Base-by-base conservation (phyloP, 2,113 vertebrate genomes). In the Raja brachyura region DNA sequence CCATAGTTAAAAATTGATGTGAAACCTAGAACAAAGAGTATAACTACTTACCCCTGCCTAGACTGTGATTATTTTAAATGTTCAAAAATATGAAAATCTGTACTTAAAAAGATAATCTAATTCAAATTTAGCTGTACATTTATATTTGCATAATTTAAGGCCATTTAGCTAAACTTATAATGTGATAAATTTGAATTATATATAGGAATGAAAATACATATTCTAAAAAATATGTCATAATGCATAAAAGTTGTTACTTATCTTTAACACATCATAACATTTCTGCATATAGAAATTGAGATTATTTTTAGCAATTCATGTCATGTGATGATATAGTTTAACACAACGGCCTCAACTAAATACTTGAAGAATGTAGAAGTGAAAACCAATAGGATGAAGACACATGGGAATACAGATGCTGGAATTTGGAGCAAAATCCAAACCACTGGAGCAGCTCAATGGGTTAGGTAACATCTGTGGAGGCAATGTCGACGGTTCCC, bases 51-150 rank as follows among this genome's bases (percentile, higher is more conserved):
- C 63, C 4, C 78, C 48, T 18, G 25, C 59, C 10, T 63, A 81
- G 48, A 48, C 2, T 81, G 78, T 39, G 78, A 81, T 39, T 61
- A 56, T 31, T 28, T 88, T 88, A 48, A 88, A 61, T 63, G 56
- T 88, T 79, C 14, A 79, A 48, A 79, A 33, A 20, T 79, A 20
- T 88, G 83, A n/a, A 59, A 25, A 54, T 28, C 59, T 88, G 59
- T 88, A 88, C 59, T 63, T 56, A 85, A 10, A 48, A 79, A 79
- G 33, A 22, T 54, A 48, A 54, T 20, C 39, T 48, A 79, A 16
- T 48, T 79, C 78, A 88, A 61, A 88, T 88, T 88, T 88, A n/a
- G 25, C 56, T 61, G 59, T 88, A n/a, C 59, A 88, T 20, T 25
- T 63, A 11, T 61, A 59, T 63, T 56, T 25, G 59, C 11, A 63